Percentiles rank a stretch among this genome's conserved stretches.
These are phyloP conservation scores for Orestias chungarensis DNA, from an alignment of 2,797 vertebrate genomes.

Conservation along the genomic window DNA sequence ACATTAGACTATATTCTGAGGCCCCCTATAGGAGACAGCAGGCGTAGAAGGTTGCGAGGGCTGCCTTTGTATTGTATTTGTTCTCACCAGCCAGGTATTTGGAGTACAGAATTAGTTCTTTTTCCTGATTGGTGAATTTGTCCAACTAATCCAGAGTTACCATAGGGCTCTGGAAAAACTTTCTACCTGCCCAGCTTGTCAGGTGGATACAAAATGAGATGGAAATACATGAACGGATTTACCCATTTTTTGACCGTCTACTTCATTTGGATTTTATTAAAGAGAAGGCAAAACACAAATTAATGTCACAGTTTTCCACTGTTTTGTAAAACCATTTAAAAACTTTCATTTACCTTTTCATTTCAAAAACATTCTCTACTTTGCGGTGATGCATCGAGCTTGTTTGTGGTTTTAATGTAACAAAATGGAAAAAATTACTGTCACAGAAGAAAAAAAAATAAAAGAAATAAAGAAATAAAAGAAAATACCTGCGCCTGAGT, in stretches of 20 bases:
- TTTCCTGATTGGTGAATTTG: too few relatives aligned
- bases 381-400: background rate
- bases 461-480: background rate
- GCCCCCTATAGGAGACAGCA: too few relatives aligned
- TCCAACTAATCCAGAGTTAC: too few relatives aligned
- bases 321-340: background rate
- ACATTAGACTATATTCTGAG: too few relatives aligned
- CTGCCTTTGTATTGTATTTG: too few relatives aligned
- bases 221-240: background rate
- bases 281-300: background rate
- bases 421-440: background rate
- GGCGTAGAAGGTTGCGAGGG: too few relatives aligned
- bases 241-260: background rate
- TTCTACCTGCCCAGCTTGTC: background rate
- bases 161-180: too few relatives aligned
- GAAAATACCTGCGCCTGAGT: constrained; percentile 90
- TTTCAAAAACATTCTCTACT: background rate
- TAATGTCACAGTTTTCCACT: background rate
- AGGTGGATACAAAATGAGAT: background rate
- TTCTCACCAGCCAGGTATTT: too few relatives aligned
- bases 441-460: background rate
- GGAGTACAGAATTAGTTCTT: too few relatives aligned
- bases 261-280: background rate
- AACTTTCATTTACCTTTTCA: background rate
- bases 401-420: too few relatives aligned